phyloP scores from a whole-genome alignment of 2,888 invertebrate species.

The Mythimna loreyi region DNA sequence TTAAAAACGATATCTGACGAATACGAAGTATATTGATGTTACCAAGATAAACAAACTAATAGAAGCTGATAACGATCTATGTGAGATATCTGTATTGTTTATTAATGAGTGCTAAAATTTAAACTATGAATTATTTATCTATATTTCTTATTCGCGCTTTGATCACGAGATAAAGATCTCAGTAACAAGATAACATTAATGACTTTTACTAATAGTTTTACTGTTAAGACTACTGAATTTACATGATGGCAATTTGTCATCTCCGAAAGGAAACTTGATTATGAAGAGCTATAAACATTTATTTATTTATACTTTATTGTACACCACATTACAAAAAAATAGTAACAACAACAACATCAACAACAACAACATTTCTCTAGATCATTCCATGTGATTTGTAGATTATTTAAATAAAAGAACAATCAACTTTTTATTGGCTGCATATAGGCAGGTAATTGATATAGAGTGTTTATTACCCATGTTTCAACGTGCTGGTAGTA shows the following conservation, averaged over 20 bases:
- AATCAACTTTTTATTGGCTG: slow-evolving; percentile 17
- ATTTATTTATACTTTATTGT: too few relatives aligned
- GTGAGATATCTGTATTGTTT: slow-evolving; percentile 40
- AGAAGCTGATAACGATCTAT: slow-evolving; percentile 38
- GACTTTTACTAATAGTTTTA: not conserved
- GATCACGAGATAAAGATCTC: slow-evolving; percentile 37
- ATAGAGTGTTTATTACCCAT: slow-evolving; percentile 38
- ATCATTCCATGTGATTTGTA: not conserved
- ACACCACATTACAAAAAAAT: too few relatives aligned
- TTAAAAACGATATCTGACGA: slow-evolving; percentile 18
- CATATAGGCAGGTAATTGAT: slow-evolving; percentile 12
- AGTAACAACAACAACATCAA: too few relatives aligned
- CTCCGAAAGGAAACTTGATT: not conserved
- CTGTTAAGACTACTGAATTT: slow-evolving; percentile 15
- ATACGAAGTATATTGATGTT: slow-evolving; percentile 12
- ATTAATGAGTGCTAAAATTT: slow-evolving; percentile 38
- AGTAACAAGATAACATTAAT: slow-evolving; percentile 4
- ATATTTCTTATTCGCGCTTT: slow-evolving; percentile 28
- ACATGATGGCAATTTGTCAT: not conserved
- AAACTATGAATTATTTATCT: slow-evolving; percentile 26
- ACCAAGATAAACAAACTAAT: slow-evolving; percentile 31
- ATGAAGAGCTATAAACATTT: not conserved
- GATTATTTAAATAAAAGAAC: slow-evolving; percentile 10
- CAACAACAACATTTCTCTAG: too few relatives aligned
- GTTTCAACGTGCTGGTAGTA: slow-evolving; percentile 32